Evolutionary conservation across 1,140 invertebrate species (phyloP).

Genomic region (Drosophila takahashii): DNA sequence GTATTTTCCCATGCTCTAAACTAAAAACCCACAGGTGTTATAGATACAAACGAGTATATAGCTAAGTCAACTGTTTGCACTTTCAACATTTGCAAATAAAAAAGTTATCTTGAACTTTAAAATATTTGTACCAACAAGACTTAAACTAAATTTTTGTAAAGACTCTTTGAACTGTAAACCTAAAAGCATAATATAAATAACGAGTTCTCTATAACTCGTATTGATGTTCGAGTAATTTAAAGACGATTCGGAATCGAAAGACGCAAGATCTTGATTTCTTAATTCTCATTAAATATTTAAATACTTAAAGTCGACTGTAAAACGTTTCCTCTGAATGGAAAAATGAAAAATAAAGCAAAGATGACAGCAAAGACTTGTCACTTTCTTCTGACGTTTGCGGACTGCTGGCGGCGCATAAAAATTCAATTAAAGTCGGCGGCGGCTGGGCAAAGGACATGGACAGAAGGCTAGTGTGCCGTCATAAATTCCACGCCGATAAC

Average conservation of each 20-base stretch:
- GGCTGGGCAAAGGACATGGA: conserved; percentile 31
- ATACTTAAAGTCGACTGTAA: background rate
- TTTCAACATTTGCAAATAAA: too few species aligned
- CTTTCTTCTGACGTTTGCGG: conserved; percentile 5
- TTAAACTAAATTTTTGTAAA: too few species aligned
- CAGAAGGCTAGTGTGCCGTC: conserved; percentile 49
- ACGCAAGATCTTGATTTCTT: too few species aligned
- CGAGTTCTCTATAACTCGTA: too few species aligned
- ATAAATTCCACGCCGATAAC: conserved; percentile 68
- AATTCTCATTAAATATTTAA: background rate
- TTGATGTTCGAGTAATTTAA: too few species aligned
- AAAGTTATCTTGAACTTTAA: too few species aligned
- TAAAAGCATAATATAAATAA: too few species aligned
- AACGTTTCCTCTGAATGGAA: background rate
- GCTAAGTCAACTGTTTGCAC: too few species aligned
- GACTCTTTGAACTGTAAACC: too few species aligned
- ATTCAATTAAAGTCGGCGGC: conserved; percentile 57
- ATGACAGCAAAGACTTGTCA: conserved; percentile 34
- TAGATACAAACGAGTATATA: background rate
- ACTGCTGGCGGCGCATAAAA: conserved; percentile 47
- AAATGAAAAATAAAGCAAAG: background rate
- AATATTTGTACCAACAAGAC: too few species aligned
- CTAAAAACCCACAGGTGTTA: background rate
- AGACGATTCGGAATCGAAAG: too few species aligned
- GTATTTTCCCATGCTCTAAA: too few species aligned